phyloP scores from a whole-genome alignment of 2,113 vertebrate genomes.

The Clupea harengus region DNA sequence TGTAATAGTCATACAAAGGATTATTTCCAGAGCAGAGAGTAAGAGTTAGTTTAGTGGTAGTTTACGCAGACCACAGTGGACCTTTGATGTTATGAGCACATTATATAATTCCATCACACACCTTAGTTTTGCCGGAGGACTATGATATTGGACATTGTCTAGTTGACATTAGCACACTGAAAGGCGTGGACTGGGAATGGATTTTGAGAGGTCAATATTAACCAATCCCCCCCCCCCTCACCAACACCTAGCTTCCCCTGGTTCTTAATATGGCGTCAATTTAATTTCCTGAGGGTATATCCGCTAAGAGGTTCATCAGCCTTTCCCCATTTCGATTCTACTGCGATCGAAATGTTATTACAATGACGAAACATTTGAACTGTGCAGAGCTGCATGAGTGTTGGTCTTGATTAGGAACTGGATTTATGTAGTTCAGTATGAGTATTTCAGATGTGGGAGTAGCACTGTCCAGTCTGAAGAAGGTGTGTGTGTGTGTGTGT shows the following conservation, averaged over 20 bases:
- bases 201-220: not conserved
- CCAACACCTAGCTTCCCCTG: not conserved
- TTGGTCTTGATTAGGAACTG: not conserved
- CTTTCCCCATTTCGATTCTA: not conserved
- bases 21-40: not conserved
- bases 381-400: not conserved
- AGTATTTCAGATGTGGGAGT: not conserved
- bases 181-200: not conserved
- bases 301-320: not conserved
- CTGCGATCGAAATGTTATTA: conserved; percentile 4
- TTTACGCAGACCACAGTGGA: not conserved
- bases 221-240: not conserved
- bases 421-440: not conserved
- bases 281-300: not conserved
- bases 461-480: not conserved
- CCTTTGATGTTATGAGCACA: not conserved
- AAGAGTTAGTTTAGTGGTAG: not conserved
- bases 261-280: not conserved
- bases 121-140: not conserved
- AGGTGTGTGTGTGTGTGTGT: not conserved
- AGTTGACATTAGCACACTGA: not conserved
- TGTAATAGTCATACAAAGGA: not conserved
- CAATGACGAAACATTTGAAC: not conserved
- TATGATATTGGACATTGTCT: not conserved
- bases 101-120: not conserved